These are phyloP conservation scores for Vombatus ursinus DNA, from an alignment of 2,113 vertebrate species.

Conservation along the genomic window DNA sequence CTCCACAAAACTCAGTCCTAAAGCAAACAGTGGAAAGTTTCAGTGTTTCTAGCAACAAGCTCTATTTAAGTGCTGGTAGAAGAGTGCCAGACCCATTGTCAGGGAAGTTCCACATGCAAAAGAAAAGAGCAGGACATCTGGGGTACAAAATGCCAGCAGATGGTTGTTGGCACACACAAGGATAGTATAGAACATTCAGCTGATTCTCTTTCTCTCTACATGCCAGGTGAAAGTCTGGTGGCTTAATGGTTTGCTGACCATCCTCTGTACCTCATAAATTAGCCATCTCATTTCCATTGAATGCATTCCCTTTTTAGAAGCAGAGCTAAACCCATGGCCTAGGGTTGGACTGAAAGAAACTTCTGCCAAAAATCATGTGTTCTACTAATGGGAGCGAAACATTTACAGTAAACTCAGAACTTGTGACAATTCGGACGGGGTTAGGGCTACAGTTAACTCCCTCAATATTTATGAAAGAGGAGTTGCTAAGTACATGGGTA, in stretches of 20 bases:
- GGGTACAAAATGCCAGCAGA: not conserved
- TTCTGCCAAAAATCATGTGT: slow-evolving; percentile 18
- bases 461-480: slow-evolving; percentile 10
- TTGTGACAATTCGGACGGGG: not conserved
- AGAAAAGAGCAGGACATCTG: slow-evolving; percentile 22
- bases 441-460: not conserved
- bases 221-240: slow-evolving; percentile 9
- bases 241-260: not conserved
- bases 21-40: not conserved
- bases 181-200: not conserved
- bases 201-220: not conserved
- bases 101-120: slow-evolving; percentile 43
- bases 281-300: not conserved
- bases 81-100: not conserved
- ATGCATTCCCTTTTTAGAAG: slow-evolving; percentile 4
- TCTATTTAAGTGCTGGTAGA: slow-evolving; percentile 20
- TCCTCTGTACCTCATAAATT: not conserved
- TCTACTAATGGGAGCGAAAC: not conserved
- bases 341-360: slow-evolving; percentile 18
- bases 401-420: not conserved
- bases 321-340: slow-evolving; percentile 16
- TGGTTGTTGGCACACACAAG: not conserved
- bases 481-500: slow-evolving; percentile 26
- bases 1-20: not conserved
- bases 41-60: not conserved